These are phyloP conservation scores for Bufotes viridis DNA, from an alignment of 2,797 vertebrate species.

Conservation along the genomic window DNA sequence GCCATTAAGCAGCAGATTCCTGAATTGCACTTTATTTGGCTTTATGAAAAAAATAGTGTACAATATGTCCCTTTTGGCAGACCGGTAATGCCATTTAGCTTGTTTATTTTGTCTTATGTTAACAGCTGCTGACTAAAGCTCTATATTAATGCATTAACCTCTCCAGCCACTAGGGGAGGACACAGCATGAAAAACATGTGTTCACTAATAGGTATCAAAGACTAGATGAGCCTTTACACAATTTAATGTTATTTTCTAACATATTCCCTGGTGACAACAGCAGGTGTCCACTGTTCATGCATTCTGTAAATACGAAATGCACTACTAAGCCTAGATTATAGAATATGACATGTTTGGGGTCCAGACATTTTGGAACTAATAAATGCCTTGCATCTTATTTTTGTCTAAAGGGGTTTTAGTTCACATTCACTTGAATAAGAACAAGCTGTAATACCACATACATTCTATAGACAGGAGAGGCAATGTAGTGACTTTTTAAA, in stretches of 20 bases:
- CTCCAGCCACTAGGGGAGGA: slow-evolving; percentile 26
- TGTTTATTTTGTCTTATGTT: slow-evolving; percentile 30
- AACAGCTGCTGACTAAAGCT: slow-evolving; percentile 34
- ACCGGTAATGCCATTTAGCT: slow-evolving; percentile 40
- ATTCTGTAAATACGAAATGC: neutral
- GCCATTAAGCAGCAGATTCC: slow-evolving; percentile 21
- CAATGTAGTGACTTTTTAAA: too few relatives aligned
- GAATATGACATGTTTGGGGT: neutral
- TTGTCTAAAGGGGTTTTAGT: neutral
- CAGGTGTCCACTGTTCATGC: slow-evolving; percentile 18
- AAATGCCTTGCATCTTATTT: neutral
- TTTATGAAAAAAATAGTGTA: slow-evolving; percentile 54
- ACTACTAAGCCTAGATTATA: neutral
- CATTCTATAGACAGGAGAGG: too few relatives aligned
- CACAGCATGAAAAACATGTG: neutral
- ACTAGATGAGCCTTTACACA: slow-evolving; percentile 16
- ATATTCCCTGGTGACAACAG: slow-evolving; percentile 11
- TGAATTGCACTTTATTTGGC: slow-evolving; percentile 41
- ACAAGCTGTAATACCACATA: too few relatives aligned
- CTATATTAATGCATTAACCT: slow-evolving; percentile 32
- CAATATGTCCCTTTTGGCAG: slow-evolving; percentile 47
- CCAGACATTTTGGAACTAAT: neutral
- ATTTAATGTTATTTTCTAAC: slow-evolving; percentile 20
- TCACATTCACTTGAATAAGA: neutral
- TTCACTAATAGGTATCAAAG: slow-evolving; percentile 1